A percentile compares a stretch with the other conserved stretches of the same genome.
phyloP scores from a whole-genome alignment of 2,888 invertebrate genomes.

The Clostera curtula region DNA sequence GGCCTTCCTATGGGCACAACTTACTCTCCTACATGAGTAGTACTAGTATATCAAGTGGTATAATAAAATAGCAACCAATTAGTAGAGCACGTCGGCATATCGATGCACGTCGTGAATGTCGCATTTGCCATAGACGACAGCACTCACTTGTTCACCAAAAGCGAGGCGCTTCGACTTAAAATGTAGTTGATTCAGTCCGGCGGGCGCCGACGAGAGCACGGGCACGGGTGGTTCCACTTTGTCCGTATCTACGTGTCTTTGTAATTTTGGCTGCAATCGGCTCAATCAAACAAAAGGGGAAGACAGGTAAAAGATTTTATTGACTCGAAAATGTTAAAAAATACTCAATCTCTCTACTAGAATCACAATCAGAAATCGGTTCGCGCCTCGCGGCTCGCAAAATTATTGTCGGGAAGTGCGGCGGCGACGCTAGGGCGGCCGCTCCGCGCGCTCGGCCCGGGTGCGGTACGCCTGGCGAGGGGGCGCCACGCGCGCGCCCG shows the following conservation, averaged over 20 bases:
- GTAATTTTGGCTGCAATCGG: background rate
- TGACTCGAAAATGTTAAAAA: constrained; percentile 46
- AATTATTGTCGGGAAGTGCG: constrained; percentile 50
- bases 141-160: no score
- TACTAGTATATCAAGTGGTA: no score
- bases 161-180: no score
- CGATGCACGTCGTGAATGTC: no score
- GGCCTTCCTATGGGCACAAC: no score
- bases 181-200: no score
- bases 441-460: constrained; percentile 27
- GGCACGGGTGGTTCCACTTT: no score
- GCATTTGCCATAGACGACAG: no score
- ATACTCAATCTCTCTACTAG: constrained; percentile 44
- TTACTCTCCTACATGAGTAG: no score
- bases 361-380: constrained; percentile 35
- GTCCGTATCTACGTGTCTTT: background rate
- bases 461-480: constrained; percentile 46
- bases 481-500: constrained; percentile 18
- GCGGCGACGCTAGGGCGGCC: constrained; percentile 11
- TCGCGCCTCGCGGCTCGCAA: constrained; percentile 40
- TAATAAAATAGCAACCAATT: no score
- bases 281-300: constrained; percentile 7
- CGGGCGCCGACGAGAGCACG: no score
- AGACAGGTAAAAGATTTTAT: constrained; percentile 34
- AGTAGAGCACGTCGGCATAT: no score